Percentiles rank a stretch among this genome's conserved stretches.
Evolutionary conservation across 2,797 vertebrate species (phyloP).

Genomic region (Eulemur albifrons): DNA sequence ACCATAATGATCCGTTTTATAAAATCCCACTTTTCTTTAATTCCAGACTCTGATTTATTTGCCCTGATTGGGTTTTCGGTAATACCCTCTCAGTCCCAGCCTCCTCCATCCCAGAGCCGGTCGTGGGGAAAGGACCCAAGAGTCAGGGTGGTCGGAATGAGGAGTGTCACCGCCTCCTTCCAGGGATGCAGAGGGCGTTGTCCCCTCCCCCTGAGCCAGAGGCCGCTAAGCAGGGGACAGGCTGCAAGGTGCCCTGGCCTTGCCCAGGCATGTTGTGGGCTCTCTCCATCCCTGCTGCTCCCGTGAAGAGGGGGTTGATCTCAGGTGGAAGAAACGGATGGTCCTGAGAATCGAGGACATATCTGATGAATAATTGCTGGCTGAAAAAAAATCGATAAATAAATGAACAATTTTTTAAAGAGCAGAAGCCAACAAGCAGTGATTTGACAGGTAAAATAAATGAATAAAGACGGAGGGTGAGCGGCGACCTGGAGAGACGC

Average conservation of each 20-base stretch:
- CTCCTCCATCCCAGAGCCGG: neutral
- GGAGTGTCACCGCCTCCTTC: neutral
- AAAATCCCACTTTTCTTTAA: conserved; percentile 77
- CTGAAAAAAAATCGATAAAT: neutral
- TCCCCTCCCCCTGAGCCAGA: neutral
- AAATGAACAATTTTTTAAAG: neutral
- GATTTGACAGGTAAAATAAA: neutral
- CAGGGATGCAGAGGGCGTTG: neutral
- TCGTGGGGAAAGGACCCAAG: neutral
- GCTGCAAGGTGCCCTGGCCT: neutral
- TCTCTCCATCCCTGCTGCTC: neutral
- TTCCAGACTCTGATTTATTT: conserved; percentile 77
- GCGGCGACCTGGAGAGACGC: neutral
- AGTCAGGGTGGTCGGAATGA: neutral
- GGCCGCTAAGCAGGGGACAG: neutral
- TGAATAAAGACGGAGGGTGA: neutral
- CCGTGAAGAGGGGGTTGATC: neutral
- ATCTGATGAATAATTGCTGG: neutral
- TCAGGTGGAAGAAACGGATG: neutral
- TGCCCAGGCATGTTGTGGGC: too few species aligned
- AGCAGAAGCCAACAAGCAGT: neutral
- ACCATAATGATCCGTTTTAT: conserved; percentile 76
- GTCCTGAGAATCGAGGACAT: neutral
- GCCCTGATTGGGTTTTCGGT: conserved; percentile 68
- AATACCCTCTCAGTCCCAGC: conserved; percentile 40